Conservation (phyloP, 2,113 vertebrate genomes). For the Oplegnathus fasciatus region DNA sequence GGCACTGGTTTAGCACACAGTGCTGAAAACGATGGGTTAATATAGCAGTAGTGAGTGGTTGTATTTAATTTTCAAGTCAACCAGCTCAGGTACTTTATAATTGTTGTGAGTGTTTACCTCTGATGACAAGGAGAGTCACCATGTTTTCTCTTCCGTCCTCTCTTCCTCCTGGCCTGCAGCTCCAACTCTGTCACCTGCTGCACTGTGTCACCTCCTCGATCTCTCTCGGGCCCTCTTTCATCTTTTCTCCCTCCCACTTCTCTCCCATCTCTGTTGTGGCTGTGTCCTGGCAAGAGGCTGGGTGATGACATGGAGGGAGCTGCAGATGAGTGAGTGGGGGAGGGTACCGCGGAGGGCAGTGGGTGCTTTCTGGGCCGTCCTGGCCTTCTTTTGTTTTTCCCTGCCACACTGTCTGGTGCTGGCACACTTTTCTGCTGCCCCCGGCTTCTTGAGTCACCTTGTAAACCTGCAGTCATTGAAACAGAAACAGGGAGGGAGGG, state of each 20-base stretch:
- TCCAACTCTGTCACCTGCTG: constrained; percentile 89
- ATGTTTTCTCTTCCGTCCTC: constrained; percentile 90
- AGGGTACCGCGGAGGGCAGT: constrained; percentile 62
- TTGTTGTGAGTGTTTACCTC: constrained; percentile 73
- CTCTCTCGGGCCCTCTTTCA: constrained; percentile 72
- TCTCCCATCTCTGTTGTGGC: constrained; percentile 65
- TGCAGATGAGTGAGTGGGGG: constrained; percentile 50
- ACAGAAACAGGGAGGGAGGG: constrained; percentile 25
- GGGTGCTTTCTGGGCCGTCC: constrained; percentile 94
- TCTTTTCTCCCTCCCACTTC: constrained; percentile 65
- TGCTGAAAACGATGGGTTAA: constrained; percentile 84
- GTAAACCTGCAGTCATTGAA: constrained; percentile 75
- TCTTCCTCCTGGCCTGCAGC: constrained; percentile 88
- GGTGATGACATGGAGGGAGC: constrained; percentile 56
- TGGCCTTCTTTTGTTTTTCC: constrained; percentile 91
- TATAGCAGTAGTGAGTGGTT: constrained; percentile 71
- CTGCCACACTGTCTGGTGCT: constrained; percentile 76
- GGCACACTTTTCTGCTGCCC: constrained; percentile 70
- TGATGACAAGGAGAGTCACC: constrained; percentile 77
- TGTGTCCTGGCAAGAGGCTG: constrained; percentile 53
- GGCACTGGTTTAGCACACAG: constrained; percentile 86
- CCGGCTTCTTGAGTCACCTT: constrained; percentile 76
- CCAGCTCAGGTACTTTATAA: constrained; percentile 53
- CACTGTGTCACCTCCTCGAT: constrained; percentile 79
- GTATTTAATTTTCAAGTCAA: constrained; percentile 74